phyloP scores from a whole-genome alignment of 2,888 invertebrate genomes.

The Saturnia japonica region DNA sequence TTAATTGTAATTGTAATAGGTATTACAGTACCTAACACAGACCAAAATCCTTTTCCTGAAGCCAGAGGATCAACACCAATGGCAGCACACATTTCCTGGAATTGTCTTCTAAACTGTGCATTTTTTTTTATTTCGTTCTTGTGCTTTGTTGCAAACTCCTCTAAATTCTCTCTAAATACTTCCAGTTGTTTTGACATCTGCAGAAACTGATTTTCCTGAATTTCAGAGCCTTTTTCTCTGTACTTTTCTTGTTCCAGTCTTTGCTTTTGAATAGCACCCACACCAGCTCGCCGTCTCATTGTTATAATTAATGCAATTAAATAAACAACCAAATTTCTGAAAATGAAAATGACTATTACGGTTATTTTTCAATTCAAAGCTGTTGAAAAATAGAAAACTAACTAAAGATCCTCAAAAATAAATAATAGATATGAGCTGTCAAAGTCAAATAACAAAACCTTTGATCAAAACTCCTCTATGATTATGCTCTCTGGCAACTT shows the following conservation, averaged over 20 bases:
- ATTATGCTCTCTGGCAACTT: too few relatives aligned
- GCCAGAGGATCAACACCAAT: slow-evolving; percentile 99
- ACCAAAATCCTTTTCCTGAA: slow-evolving; percentile 98
- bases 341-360: too few relatives aligned
- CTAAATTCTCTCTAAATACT: slow-evolving; percentile 93
- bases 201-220: slow-evolving; percentile 95
- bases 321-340: background rate
- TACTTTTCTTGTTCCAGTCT: slow-evolving; percentile 94
- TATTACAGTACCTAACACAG: slow-evolving; percentile 85
- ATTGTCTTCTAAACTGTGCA: slow-evolving; percentile 96
- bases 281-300: slow-evolving; percentile 92
- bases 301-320: slow-evolving; percentile 27
- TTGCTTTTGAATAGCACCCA: slow-evolving; percentile 95
- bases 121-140: slow-evolving; percentile 97
- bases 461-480: too few relatives aligned
- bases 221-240: slow-evolving; percentile 93
- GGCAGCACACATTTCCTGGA: slow-evolving; percentile 99
- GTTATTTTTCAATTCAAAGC: background rate
- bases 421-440: background rate
- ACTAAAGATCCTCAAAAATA: too few relatives aligned
- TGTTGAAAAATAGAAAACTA: background rate
- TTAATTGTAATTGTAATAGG: too few relatives aligned
- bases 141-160: slow-evolving; percentile 97
- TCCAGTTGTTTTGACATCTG: slow-evolving; percentile 97
- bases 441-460: background rate